Evolutionary conservation across 2,797 vertebrate genomes (phyloP).

Genomic region (Valencia hispanica): DNA sequence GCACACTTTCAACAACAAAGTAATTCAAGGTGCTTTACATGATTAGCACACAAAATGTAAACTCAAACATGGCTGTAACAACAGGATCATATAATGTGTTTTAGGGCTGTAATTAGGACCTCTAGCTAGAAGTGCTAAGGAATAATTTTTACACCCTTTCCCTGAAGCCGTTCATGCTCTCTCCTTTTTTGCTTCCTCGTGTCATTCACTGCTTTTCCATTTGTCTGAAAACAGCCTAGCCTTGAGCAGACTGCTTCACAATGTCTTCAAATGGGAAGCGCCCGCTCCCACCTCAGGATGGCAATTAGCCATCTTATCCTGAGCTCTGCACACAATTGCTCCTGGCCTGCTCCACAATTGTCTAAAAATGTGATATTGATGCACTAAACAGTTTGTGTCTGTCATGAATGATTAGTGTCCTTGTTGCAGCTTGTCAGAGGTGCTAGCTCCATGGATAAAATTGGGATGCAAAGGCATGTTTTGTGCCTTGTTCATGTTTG

Average conservation of each 20-base stretch:
- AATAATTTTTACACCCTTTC: background rate
- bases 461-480: slow-evolving; percentile 29
- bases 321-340: slow-evolving; percentile 55
- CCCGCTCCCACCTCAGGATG: slow-evolving; percentile 45
- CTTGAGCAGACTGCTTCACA: slow-evolving; percentile 35
- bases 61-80: background rate
- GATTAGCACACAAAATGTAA: background rate
- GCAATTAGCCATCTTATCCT: slow-evolving; percentile 56
- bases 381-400: slow-evolving; percentile 75
- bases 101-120: slow-evolving; percentile 8
- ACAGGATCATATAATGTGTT: background rate
- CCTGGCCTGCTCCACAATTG: slow-evolving; percentile 64
- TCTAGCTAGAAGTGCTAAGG: background rate
- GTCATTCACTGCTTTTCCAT: slow-evolving; percentile 49
- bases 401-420: slow-evolving; percentile 73
- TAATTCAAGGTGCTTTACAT: no score
- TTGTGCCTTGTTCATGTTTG: slow-evolving; percentile 18
- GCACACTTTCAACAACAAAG: no score
- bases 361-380: slow-evolving; percentile 79
- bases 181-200: slow-evolving; percentile 34
- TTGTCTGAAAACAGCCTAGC: slow-evolving; percentile 49
- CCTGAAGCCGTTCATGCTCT: slow-evolving; percentile 37
- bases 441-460: slow-evolving; percentile 65
- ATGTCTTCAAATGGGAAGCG: slow-evolving; percentile 50
- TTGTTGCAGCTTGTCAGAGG: slow-evolving; percentile 58